These are phyloP conservation scores for Epinephelus coioides DNA, from an alignment of 2,797 vertebrate genomes.

Conservation along the genomic window DNA sequence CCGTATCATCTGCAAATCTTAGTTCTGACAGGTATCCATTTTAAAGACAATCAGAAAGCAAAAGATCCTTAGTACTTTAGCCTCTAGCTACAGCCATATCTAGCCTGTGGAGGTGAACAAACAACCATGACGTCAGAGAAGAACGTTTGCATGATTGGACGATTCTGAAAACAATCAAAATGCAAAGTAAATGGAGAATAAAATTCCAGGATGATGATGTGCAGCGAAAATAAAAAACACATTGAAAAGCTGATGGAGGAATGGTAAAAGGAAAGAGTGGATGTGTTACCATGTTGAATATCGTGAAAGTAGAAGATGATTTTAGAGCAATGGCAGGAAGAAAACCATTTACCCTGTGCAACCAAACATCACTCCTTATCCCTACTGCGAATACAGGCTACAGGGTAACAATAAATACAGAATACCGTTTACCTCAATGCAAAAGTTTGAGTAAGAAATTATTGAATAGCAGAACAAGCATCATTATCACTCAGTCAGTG, in stretches of 20 bases:
- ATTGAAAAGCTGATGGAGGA: background rate
- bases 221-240: background rate
- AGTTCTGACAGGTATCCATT: background rate
- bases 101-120: background rate
- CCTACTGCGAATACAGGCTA: background rate
- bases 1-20: background rate
- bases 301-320: background rate
- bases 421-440: background rate
- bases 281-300: background rate
- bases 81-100: background rate
- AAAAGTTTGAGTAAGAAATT: background rate
- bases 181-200: background rate
- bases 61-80: background rate
- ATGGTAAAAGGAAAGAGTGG: too few species aligned
- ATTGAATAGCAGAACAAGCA: background rate
- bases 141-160: background rate
- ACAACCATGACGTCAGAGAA: background rate
- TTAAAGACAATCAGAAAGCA: constrained; percentile 1
- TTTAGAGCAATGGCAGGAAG: background rate
- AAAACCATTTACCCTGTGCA: background rate
- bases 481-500: background rate
- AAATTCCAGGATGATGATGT: background rate
- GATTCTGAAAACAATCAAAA: background rate
- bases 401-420: background rate
- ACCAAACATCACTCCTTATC: background rate